Base-by-base conservation (phyloP, 2,888 invertebrate species). In the Morpho helenor region DNA sequence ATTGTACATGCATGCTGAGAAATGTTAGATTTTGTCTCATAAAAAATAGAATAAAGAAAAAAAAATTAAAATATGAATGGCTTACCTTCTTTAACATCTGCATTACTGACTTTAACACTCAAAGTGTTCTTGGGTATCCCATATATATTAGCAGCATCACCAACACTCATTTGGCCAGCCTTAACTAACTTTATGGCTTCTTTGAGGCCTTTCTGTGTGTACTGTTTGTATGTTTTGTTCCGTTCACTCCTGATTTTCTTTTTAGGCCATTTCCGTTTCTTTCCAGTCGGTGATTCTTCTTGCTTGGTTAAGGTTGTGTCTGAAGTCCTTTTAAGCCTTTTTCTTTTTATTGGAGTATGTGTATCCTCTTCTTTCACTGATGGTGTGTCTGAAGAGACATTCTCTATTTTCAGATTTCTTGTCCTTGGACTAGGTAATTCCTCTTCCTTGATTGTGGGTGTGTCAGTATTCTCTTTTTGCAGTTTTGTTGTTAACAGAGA, bases 101-200 rank as follows among this genome's bases (percentile, higher is more conserved):
- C 49, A 7, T 40, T 46, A 8, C 61, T 57, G 6, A 65, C 40
- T 43, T 68, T 68, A 6, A 67, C 66, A 0, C 60, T 50, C 0
- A 84, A 58, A 0, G 83, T 82, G 61, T 79, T 82, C 52, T 67
- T 66, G 0, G 85, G 84, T 43, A 85, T 68, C 0, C 74, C 68
- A 57, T 68, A 82, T 0, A 43, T 55, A 2, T 54, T n/a, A 0
- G 79, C 58, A 0, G 84, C 84, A 6, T 73, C 67, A 0, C 41
- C 8, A 0, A 64, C 39, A 0, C 66, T 61, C 69, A 81, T 64
- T 0, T 59, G 54, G 0, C 71, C 63, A 0, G 46, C 63, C 1
- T 61, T 56, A 0, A 80, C 73, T 0, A 70, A 76, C 0, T 74
- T 70, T 0, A 81, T 6, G 2, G 79, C 75, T 1, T 67, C 60